Base-by-base conservation (phyloP, 2,113 vertebrate species). In the Eurypyga helias region DNA sequence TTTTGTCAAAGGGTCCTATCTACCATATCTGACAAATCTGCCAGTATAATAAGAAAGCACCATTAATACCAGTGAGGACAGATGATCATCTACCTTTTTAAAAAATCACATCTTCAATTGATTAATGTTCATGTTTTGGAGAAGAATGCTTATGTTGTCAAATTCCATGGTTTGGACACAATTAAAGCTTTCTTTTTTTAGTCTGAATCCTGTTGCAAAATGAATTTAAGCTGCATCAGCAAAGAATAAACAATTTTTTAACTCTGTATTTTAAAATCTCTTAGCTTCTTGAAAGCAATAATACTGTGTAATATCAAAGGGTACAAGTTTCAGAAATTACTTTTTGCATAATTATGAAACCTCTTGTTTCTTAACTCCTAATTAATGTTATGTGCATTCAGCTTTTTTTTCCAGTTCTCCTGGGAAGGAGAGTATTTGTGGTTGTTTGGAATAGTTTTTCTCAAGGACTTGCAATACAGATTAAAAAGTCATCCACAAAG, bases 1-100 rank as follows among this genome's bases (percentile, higher is more conserved):
- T 95, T 96, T 95, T 95, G 79, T 88, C 86, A 93, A 24, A 43
- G 64, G 33, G 26, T 67, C 51, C 89, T 82, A 90, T 92, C 72
- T 95, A 38, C 87, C 83, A 83, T 65, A 67, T 95, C 95, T 97
- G 80, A 87, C 66, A 87, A 31, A 91, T 70, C 25, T 73, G 34
- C 29, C 48, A 83, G 31, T 89, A 84, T 87, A 93, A 73, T 57
- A 67, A 81, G 43, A 83, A 83, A 90, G 3, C 17, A 64, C 82
- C 17, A 57, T 90, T 95, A 92, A 71, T 57, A 87, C 16, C 49
- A 90, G 46, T 62, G 34, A 77, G 28, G 38, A 62, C 25, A 82
- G 91, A 51, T 79, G 60, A 87, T 78, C 43, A 58, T 26, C 48
- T 89, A 36, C 54, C 67, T 76, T 57, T 86, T 83, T 36, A 12